Base-by-base conservation (phyloP, 2,797 vertebrate species). In the Hemibagrus guttatus region DNA sequence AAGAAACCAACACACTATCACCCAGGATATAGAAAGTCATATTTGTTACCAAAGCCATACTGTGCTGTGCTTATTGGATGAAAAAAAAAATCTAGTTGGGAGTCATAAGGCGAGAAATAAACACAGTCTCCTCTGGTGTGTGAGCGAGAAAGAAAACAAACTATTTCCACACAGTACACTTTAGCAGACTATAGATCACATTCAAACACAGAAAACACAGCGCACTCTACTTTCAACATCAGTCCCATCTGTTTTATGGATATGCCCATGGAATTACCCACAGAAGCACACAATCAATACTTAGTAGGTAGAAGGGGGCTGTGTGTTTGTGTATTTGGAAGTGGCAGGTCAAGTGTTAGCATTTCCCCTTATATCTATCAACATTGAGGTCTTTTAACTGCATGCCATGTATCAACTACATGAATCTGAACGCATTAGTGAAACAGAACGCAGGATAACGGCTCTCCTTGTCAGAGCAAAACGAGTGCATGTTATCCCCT, bases 211-310 rank as follows among this genome's bases (percentile, higher is more conserved):
- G 19, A 63, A 81, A 64, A 49, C 46, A 46, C 46, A 49, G 46
- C 46, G 64, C 80, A 42, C 52, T 69, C 74, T 59, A 72, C 13
- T 35, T 72, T 13, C 52, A 83, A 66, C n/a, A 85, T 88, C 90
- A 88, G 91, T 87, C 86, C 91, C 88, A 88, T 87, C 63, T 89
- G 88, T 90, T 91, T 91, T 90, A 87, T 80, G 78, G 68, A 81
- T 82, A 84, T 82, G 81, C 63, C 63, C 46, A 23, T 66, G 52
- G 85, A 85, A 87, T 85, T 74, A 88, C 84, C 72, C 81, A 42
- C 86, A 88, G 78, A 66, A 54, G 83, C 23, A 42, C 68, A 80
- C 80, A 85, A 88, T 90, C 88, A 87, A 88, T 88, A 90, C 75
- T 31, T 21, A 71, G 56, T 63, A 75, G 71, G 84, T 84, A 85